Percentiles rank a stretch among this genome's conserved stretches.
phyloP scores from a whole-genome alignment of 1,140 invertebrate species.

The Bombus superbus region DNA sequence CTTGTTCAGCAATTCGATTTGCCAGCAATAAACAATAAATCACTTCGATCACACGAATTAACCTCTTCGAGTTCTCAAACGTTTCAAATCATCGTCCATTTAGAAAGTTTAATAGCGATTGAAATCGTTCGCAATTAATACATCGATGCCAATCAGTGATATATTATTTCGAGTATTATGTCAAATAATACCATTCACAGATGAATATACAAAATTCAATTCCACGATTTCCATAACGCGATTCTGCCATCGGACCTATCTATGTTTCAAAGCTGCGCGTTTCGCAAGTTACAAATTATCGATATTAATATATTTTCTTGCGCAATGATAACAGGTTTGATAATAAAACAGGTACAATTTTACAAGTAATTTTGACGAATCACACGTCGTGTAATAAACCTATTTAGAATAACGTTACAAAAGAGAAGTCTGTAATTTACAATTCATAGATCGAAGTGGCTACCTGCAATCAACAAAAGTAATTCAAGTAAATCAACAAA shows the following conservation, averaged over 20 bases:
- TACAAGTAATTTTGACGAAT: not conserved
- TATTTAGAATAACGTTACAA: not conserved
- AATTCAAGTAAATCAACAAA: no score
- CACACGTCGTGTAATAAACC: not conserved
- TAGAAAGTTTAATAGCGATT: constrained; percentile 12
- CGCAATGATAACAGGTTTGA: not conserved
- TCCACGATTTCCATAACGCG: not conserved
- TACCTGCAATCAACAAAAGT: no score
- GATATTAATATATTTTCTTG: not conserved
- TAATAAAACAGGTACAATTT: not conserved
- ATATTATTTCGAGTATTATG: not conserved
- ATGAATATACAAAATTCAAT: not conserved
- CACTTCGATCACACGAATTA: constrained; percentile 18
- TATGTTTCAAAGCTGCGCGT: not conserved
- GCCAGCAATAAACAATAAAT: constrained; percentile 15
- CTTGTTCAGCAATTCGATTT: constrained; percentile 11
- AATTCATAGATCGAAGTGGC: no score
- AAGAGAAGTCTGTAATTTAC: no score
- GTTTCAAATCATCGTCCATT: constrained; percentile 4
- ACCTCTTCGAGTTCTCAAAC: constrained; percentile 9
- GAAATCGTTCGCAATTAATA: constrained; percentile 7
- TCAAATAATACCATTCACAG: not conserved
- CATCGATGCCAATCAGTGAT: not conserved
- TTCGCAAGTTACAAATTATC: not conserved
- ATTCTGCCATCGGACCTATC: not conserved